These are phyloP conservation scores for Oceanodroma leucorhoa DNA, from an alignment of 2,797 vertebrate species.

Conservation along the genomic window DNA sequence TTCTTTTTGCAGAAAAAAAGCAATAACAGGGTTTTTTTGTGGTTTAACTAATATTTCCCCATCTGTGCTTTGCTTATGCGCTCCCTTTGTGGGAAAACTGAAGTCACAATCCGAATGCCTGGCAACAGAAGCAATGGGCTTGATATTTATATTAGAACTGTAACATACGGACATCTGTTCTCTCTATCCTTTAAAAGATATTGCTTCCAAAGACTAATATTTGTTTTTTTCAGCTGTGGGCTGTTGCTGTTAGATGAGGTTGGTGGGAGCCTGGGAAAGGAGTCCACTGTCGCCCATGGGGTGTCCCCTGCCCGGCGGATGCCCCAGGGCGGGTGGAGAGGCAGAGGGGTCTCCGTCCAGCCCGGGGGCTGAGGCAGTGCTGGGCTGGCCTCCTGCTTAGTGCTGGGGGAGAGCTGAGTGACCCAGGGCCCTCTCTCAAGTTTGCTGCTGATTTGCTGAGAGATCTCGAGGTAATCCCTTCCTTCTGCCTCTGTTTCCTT, in stretches of 20 bases:
- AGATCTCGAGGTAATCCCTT: neutral
- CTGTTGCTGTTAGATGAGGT: neutral
- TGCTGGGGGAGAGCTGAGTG: neutral
- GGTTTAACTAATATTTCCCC: constrained; percentile 6
- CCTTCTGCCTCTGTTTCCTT: neutral
- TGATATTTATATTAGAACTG: constrained; percentile 43
- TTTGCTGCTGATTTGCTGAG: neutral
- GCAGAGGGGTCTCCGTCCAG: neutral
- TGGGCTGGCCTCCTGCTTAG: neutral
- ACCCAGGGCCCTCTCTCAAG: neutral
- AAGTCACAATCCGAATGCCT: neutral
- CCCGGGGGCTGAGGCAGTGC: accelerated
- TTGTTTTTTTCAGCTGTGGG: neutral
- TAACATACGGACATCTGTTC: constrained; percentile 41
- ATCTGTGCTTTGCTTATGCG: neutral
- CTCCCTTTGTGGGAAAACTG: constrained; percentile 30
- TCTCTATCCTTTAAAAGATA: neutral
- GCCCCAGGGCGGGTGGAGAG: accelerated
- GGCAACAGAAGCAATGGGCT: constrained; percentile 23
- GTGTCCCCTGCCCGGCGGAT: neutral
- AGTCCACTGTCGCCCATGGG: accelerated
- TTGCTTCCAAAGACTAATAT: neutral
- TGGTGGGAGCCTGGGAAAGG: neutral
- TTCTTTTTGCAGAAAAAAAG: neutral
- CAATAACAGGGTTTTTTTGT: neutral